Evolutionary conservation across 2,888 invertebrate species (phyloP).

Genomic region (Morpho deidamia): DNA sequence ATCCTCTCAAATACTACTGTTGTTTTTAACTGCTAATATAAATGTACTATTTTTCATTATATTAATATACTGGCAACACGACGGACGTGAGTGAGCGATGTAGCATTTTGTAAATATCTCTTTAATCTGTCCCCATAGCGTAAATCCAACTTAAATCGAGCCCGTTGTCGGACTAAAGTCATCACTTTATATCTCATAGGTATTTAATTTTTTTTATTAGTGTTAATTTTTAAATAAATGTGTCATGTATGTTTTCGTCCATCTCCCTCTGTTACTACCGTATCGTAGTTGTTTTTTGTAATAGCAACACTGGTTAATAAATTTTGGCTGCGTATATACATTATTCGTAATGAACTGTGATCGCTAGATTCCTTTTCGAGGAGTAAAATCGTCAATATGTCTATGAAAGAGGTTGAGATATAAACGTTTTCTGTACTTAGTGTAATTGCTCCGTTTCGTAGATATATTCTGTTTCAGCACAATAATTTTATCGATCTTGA

Average conservation of each 20-base stretch:
- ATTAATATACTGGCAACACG: conserved; percentile 42
- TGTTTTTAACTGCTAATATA: conserved; percentile 10
- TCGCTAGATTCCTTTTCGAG: conserved; percentile 27
- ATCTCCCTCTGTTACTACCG: conserved; percentile 47
- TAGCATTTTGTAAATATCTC: conserved; percentile 74
- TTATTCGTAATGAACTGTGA: conserved; percentile 20
- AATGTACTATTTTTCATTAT: conserved; percentile 11
- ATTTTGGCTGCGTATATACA: not conserved
- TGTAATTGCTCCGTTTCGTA: conserved; percentile 46
- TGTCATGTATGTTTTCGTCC: conserved; percentile 59
- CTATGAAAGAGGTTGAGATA: conserved; percentile 44
- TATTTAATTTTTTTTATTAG: conserved; percentile 71
- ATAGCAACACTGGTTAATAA: conserved; percentile 35
- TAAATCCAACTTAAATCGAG: conserved; percentile 66
- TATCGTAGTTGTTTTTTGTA: conserved; percentile 31
- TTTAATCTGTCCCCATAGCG: conserved; percentile 63
- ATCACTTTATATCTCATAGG: conserved; percentile 75
- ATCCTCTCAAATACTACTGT: conserved; percentile 9
- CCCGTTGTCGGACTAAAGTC: conserved; percentile 58
- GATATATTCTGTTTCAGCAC: conserved; percentile 48
- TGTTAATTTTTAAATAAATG: conserved; percentile 64
- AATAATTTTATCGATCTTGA: conserved; percentile 40
- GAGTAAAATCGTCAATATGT: conserved; percentile 37
- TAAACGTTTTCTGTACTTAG: conserved; percentile 53
- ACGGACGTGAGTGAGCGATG: conserved; percentile 57